Conservation (phyloP, 2,113 vertebrate species). For the Lanius ludovicianus region DNA sequence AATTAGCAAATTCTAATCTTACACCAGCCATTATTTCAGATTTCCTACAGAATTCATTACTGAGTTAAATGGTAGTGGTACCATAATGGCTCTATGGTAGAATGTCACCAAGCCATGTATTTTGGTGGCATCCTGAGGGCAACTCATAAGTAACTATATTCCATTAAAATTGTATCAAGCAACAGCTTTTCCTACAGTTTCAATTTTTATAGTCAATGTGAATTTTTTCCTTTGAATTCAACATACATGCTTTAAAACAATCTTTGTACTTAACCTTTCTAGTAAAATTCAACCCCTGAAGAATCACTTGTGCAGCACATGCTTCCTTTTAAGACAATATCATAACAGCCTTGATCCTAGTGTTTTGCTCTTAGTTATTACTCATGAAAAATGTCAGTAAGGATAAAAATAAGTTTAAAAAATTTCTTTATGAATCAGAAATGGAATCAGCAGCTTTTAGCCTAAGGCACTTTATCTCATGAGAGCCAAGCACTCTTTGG, state of each 20-base stretch:
- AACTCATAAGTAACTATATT: neutral
- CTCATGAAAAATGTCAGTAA: neutral
- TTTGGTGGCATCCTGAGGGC: neutral
- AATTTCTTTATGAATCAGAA: slow-evolving; percentile 2
- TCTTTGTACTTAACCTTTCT: neutral
- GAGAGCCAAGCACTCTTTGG: slow-evolving; percentile 32
- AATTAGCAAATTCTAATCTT: neutral
- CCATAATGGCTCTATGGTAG: neutral
- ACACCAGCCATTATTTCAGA: neutral
- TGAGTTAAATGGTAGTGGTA: neutral
- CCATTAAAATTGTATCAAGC: neutral
- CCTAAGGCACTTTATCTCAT: neutral
- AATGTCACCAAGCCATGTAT: neutral
- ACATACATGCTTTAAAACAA: neutral
- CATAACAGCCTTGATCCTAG: neutral
- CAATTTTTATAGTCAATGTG: neutral
- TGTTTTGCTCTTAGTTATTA: neutral
- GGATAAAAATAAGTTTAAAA: neutral
- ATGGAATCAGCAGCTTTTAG: slow-evolving; percentile 37
- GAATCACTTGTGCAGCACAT: neutral
- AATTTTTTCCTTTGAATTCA: neutral
- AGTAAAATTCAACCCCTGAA: neutral
- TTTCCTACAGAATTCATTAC: neutral
- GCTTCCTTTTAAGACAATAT: neutral
- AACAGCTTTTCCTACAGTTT: neutral